Percentiles rank a stretch among this genome's conserved stretches.
These are phyloP conservation scores for Pegoplata infirma DNA, from an alignment of 2,888 invertebrate species.

Conservation along the genomic window DNA sequence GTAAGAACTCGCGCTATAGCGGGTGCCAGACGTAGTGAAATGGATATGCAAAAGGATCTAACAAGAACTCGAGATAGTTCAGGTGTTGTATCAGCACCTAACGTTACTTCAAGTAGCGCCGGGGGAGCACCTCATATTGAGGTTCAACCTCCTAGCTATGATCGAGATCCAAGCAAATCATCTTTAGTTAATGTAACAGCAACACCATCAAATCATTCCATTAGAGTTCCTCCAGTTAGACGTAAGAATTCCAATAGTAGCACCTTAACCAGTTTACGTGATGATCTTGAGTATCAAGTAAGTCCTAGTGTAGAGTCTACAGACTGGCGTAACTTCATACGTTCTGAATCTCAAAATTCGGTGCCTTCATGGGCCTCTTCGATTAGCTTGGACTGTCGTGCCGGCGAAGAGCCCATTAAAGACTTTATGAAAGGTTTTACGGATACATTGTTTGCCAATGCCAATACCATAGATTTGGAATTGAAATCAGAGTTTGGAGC, in stretches of 20 bases:
- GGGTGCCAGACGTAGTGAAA: constrained; percentile 74
- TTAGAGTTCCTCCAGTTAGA: constrained; percentile 70
- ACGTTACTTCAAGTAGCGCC: neutral
- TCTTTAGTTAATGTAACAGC: constrained; percentile 52
- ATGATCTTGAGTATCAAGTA: constrained; percentile 80
- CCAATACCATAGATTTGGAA: constrained; percentile 80
- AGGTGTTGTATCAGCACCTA: constrained; percentile 6
- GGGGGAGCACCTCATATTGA: constrained; percentile 72
- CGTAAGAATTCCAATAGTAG: constrained; percentile 79
- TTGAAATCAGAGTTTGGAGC: constrained; percentile 85
- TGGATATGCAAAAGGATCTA: constrained; percentile 74
- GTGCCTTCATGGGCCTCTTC: constrained; percentile 83
- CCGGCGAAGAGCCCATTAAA: constrained; percentile 81
- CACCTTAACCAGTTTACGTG: constrained; percentile 80
- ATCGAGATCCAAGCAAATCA: constrained; percentile 50
- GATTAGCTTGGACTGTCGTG: constrained; percentile 81
- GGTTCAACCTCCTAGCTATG: constrained; percentile 73
- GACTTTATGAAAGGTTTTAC: constrained; percentile 85
- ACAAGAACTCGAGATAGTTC: constrained; percentile 71
- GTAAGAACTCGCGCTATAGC: constrained; percentile 71
- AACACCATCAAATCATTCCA: constrained; percentile 62
- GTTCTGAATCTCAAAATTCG: constrained; percentile 81
- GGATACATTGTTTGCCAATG: constrained; percentile 81
- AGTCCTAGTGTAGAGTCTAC: constrained; percentile 81
- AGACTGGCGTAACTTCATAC: constrained; percentile 77